These are phyloP conservation scores for Thaumatotibia leucotreta DNA, from an alignment of 1,140 invertebrate genomes.

Conservation along the genomic window DNA sequence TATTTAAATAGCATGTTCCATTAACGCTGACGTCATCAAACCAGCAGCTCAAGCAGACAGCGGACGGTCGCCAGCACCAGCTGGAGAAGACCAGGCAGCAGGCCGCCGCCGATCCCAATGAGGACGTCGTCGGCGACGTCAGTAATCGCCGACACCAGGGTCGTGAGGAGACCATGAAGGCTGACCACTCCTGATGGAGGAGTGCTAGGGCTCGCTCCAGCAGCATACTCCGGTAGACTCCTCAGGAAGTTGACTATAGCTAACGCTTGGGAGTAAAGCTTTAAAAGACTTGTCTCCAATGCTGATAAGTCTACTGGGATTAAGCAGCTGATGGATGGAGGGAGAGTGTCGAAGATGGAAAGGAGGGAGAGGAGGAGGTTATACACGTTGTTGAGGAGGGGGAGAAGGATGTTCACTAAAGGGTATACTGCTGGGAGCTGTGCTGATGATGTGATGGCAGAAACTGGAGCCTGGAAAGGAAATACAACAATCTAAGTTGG, in stretches of 20 bases:
- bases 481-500: not conserved
- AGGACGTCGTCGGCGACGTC: conserved; percentile 55
- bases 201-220: conserved; percentile 53
- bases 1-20: conserved; percentile 7
- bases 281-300: conserved; percentile 59
- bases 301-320: conserved; percentile 63
- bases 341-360: conserved; percentile 63
- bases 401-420: conserved; percentile 62
- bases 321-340: conserved; percentile 47
- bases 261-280: conserved; percentile 62
- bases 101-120: conserved; percentile 50
- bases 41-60: conserved; percentile 46
- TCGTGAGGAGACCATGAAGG: conserved; percentile 48
- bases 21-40: conserved; percentile 20
- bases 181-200: conserved; percentile 39
- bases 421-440: conserved; percentile 65
- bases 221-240: conserved; percentile 58
- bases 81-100: conserved; percentile 55
- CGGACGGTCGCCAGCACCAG: conserved; percentile 53
- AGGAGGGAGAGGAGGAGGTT: conserved; percentile 61
- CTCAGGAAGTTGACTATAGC: conserved; percentile 67
- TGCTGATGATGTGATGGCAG: conserved; percentile 31
- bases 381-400: conserved; percentile 65
- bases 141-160: conserved; percentile 42
- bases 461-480: conserved; percentile 49